Conservation (phyloP, 2,113 vertebrate genomes). For the Chaetura pelagica region DNA sequence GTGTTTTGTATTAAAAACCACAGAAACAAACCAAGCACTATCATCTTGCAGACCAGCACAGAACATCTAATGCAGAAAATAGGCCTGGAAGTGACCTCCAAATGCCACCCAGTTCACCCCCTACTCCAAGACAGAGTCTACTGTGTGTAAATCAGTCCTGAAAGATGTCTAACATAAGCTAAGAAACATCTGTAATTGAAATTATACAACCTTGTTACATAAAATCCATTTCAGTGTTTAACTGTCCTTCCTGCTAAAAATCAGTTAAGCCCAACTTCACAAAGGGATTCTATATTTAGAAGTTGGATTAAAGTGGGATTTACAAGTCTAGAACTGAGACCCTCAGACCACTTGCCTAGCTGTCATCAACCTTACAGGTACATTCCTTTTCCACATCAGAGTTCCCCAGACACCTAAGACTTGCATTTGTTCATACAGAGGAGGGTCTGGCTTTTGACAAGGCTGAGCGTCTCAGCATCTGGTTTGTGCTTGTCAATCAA, state of each 20-base stretch:
- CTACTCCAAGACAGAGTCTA: background rate
- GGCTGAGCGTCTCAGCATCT: background rate
- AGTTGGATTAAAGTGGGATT: background rate
- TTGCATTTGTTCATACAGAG: background rate
- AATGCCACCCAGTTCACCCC: background rate
- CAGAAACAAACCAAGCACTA: background rate
- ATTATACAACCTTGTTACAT: background rate
- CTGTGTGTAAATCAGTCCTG: background rate
- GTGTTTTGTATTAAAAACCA: background rate
- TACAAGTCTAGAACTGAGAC: background rate
- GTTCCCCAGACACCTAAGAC: background rate
- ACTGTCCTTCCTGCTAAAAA: background rate
- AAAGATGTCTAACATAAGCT: background rate
- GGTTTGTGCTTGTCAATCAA: background rate
- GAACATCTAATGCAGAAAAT: background rate
- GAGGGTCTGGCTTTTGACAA: background rate
- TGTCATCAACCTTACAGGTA: background rate
- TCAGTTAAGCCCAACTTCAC: background rate
- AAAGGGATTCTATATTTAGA: background rate
- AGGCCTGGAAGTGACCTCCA: background rate
- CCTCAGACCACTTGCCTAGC: background rate
- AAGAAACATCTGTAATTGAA: background rate
- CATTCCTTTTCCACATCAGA: background rate
- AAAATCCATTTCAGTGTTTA: slow-evolving; percentile 10
- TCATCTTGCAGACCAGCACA: background rate